Percentiles rank a stretch among this genome's conserved stretches.
These are phyloP conservation scores for Cosmia trapezina DNA, from an alignment of 2,888 invertebrate genomes.

Conservation along the genomic window DNA sequence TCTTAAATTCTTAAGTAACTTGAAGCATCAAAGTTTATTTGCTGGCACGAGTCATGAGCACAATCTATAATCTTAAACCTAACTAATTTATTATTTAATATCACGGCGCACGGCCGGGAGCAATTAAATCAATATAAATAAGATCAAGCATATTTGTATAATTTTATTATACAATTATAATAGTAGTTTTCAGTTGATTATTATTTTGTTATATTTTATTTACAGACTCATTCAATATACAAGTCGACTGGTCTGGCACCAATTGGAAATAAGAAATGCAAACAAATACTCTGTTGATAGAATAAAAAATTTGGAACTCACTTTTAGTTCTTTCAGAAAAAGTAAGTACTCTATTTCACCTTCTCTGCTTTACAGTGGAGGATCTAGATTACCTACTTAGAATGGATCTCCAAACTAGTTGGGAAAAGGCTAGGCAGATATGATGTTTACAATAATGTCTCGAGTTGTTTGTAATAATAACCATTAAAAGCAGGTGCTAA, in stretches of 20 bases:
- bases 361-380: slow-evolving; percentile 6
- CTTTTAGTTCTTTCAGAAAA: slow-evolving; percentile 96
- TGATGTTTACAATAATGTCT: background rate
- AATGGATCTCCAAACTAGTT: too few relatives aligned
- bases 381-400: too few relatives aligned
- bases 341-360: slow-evolving; percentile 87
- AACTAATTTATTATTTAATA: too few relatives aligned
- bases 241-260: slow-evolving; percentile 95
- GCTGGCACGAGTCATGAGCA: too few relatives aligned
- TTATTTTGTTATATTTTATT: slow-evolving; percentile 9
- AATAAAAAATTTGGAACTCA: slow-evolving; percentile 95
- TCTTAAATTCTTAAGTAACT: background rate
- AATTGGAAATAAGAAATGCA: slow-evolving; percentile 91
- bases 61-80: too few relatives aligned
- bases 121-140: too few relatives aligned
- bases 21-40: background rate
- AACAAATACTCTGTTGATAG: slow-evolving; percentile 93
- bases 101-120: too few relatives aligned
- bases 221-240: slow-evolving; percentile 95
- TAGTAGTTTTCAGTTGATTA: background rate
- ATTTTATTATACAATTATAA: too few relatives aligned
- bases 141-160: too few relatives aligned
- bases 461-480: background rate
- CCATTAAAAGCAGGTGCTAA: background rate
- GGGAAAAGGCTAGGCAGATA: too few relatives aligned